A percentile compares a stretch with the other conserved stretches of the same genome.
These are phyloP conservation scores for Phortica okadai DNA, from an alignment of 2,888 invertebrate genomes.

Conservation along the genomic window DNA sequence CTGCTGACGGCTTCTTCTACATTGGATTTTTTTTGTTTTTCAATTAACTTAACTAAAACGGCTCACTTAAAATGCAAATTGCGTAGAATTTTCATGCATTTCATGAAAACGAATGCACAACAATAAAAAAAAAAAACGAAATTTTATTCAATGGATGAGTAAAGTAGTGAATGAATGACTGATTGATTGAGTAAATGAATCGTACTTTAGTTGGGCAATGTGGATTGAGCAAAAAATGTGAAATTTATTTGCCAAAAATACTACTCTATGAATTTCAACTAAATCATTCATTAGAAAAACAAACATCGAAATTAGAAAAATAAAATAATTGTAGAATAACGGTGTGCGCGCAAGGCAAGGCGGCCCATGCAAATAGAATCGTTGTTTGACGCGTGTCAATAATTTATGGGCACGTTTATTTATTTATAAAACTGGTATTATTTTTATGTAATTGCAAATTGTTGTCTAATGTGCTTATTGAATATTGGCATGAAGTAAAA, in stretches of 20 bases:
- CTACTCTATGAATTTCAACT: too few relatives aligned
- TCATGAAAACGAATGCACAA: not conserved
- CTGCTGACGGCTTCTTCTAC: not conserved
- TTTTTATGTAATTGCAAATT: not conserved
- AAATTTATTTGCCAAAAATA: not conserved
- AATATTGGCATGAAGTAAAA: not conserved
- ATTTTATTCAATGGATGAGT: not conserved
- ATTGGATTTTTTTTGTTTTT: not conserved
- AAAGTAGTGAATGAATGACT: not conserved
- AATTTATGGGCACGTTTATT: not conserved
- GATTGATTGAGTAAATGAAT: not conserved
- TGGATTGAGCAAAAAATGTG: not conserved
- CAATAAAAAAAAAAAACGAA: not conserved
- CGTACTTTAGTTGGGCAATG: not conserved
- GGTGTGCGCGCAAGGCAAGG: too few relatives aligned
- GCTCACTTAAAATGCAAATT: slow-evolving; percentile 40
- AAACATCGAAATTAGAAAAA: too few relatives aligned
- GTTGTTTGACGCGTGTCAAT: not conserved
- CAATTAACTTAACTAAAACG: slow-evolving; percentile 32
- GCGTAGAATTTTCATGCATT: slow-evolving; percentile 33
- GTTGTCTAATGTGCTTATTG: not conserved
- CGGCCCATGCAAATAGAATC: not conserved
- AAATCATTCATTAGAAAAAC: too few relatives aligned
- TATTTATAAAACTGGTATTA: not conserved
- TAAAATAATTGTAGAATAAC: too few relatives aligned